Evolutionary conservation across 1,140 invertebrate genomes (phyloP).

Genomic region (Druon quercuslanigerum): DNA sequence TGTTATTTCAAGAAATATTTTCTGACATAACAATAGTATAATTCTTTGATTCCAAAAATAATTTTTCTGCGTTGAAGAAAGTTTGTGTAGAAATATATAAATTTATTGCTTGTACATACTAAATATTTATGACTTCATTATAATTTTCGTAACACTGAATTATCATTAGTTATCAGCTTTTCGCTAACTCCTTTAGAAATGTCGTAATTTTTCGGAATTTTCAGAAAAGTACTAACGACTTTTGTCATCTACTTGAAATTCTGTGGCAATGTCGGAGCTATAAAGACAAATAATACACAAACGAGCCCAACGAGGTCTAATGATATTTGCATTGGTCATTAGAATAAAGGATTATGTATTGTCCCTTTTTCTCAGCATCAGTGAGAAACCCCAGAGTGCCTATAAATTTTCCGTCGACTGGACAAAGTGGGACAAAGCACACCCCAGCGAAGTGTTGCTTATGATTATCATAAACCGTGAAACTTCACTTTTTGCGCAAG

Average conservation of each 20-base stretch:
- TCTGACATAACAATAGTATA: too few relatives aligned
- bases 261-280: slow-evolving; percentile 47
- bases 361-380: slow-evolving; percentile 8
- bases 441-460: slow-evolving; percentile 43
- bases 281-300: slow-evolving; percentile 63
- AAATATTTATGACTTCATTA: too few relatives aligned
- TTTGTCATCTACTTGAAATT: slow-evolving; percentile 47
- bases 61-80: slow-evolving; percentile 1
- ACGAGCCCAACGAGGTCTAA: slow-evolving; percentile 65
- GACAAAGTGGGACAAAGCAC: slow-evolving; percentile 33
- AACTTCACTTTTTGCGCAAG: background rate
- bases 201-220: slow-evolving; percentile 28
- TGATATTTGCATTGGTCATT: slow-evolving; percentile 65
- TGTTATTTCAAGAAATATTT: too few relatives aligned
- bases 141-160: too few relatives aligned
- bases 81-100: slow-evolving; percentile 18
- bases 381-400: background rate
- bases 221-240: slow-evolving; percentile 5
- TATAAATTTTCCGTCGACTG: slow-evolving; percentile 33
- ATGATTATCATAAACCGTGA: slow-evolving; percentile 32
- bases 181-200: too few relatives aligned
- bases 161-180: too few relatives aligned
- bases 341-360: slow-evolving; percentile 51
- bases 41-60: background rate
- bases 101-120: background rate